phyloP scores from a whole-genome alignment of 2,797 vertebrate species.

The Eulemur rubriventer region DNA sequence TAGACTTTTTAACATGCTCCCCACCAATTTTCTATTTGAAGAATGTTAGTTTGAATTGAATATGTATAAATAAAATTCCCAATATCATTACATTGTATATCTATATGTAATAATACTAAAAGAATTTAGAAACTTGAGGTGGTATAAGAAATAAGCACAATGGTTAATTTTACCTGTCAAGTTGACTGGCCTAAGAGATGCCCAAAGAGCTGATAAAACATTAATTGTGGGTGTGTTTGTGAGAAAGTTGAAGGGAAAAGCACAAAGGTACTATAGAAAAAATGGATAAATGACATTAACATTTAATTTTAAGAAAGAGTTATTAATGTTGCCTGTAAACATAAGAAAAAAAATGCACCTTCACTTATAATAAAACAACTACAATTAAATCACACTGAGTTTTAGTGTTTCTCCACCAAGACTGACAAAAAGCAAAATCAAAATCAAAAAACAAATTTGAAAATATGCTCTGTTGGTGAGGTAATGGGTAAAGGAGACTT shows the following conservation, averaged over 20 bases:
- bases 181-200: background rate
- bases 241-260: background rate
- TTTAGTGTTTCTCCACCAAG: background rate
- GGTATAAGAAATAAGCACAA: background rate
- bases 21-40: conserved; percentile 22
- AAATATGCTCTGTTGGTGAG: background rate
- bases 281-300: background rate
- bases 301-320: background rate
- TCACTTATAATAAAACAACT: background rate
- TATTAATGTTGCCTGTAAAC: background rate
- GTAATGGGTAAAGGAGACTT: background rate
- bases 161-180: background rate
- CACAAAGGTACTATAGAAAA: background rate
- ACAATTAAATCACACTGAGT: background rate
- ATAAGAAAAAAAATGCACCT: background rate
- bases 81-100: background rate
- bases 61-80: background rate
- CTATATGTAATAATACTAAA: background rate
- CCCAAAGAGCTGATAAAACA: background rate
- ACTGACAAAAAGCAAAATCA: background rate
- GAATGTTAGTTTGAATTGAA: background rate
- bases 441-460: background rate
- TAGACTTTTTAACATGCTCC: background rate
- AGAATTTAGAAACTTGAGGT: background rate
- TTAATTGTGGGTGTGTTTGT: background rate